These are phyloP conservation scores for Mesocricetus auratus DNA, from an alignment of 2,113 vertebrate genomes.

Conservation along the genomic window DNA sequence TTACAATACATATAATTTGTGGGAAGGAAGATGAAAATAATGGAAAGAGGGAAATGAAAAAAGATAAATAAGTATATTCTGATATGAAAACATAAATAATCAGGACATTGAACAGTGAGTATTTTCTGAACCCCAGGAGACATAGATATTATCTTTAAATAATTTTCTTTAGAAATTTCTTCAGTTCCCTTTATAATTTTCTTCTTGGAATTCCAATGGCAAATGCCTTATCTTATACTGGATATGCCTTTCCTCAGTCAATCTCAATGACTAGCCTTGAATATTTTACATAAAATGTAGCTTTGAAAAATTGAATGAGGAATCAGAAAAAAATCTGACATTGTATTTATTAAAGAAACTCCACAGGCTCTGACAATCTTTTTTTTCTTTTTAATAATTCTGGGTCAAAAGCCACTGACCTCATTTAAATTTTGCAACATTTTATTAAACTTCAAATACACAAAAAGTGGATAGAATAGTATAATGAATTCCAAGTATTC, in stretches of 20 bases:
- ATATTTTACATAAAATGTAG: not conserved
- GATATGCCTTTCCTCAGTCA: not conserved
- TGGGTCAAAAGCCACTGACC: not conserved
- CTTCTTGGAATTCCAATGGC: not conserved
- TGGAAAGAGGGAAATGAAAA: fast-evolving
- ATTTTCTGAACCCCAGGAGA: not conserved
- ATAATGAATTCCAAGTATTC: not conserved
- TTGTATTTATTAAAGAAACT: not conserved
- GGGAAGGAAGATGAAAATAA: fast-evolving
- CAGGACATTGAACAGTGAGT: not conserved
- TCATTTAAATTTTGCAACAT: not conserved
- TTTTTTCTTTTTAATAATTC: not conserved
- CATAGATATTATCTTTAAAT: not conserved
- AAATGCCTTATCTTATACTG: not conserved
- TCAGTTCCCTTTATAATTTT: not conserved
- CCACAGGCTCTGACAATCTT: not conserved
- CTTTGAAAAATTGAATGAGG: not conserved
- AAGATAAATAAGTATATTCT: not conserved
- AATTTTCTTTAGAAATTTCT: not conserved
- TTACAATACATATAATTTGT: not conserved
- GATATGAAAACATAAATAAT: not conserved
- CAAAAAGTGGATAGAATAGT: not conserved
- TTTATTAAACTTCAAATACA: not conserved
- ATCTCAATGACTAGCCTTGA: not conserved
- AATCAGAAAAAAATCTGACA: not conserved